A percentile compares a stretch with the other conserved stretches of the same genome.
phyloP scores from a whole-genome alignment of 2,888 invertebrate species.

The Eupithecia subumbrata region DNA sequence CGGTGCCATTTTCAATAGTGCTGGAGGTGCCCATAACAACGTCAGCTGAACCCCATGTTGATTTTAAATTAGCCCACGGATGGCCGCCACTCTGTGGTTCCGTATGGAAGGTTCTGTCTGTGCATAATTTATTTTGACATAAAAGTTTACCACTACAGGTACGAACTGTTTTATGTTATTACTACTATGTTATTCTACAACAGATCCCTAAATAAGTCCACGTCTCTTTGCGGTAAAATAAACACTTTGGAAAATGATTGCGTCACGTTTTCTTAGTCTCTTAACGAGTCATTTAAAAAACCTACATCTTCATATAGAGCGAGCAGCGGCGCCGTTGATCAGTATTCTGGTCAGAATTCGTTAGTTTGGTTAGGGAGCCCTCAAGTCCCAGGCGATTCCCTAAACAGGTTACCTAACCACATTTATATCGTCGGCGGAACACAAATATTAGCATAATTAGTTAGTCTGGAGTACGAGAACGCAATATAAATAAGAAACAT shows the following conservation, averaged over 20 bases:
- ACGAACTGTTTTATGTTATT: neutral
- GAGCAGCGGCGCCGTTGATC: conserved; percentile 63
- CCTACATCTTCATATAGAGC: conserved; percentile 64
- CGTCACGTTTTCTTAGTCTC: neutral
- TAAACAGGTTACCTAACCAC: conserved; percentile 79
- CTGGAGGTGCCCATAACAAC: neutral
- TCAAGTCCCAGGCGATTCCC: conserved; percentile 74
- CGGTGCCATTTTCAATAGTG: conserved; percentile 8
- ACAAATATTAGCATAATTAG: conserved; percentile 79
- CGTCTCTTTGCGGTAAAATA: neutral
- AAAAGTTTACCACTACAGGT: neutral
- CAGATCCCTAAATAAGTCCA: neutral
- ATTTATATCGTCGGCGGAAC: conserved; percentile 74
- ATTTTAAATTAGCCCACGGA: conserved; percentile 14
- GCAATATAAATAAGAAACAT: conserved; percentile 59
- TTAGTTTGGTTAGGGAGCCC: conserved; percentile 74
- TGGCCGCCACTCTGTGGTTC: conserved; percentile 29
- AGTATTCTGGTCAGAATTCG: conserved; percentile 72
- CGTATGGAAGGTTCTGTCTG: neutral
- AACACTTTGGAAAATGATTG: conserved; percentile 1
- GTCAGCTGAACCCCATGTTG: conserved; percentile 9
- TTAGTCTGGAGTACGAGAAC: conserved; percentile 59
- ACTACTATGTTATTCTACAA: neutral
- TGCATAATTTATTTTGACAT: conserved; percentile 2
- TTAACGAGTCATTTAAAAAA: conserved; percentile 18